Conservation (phyloP, 1,140 invertebrate genomes). For the Cydia pomonella region DNA sequence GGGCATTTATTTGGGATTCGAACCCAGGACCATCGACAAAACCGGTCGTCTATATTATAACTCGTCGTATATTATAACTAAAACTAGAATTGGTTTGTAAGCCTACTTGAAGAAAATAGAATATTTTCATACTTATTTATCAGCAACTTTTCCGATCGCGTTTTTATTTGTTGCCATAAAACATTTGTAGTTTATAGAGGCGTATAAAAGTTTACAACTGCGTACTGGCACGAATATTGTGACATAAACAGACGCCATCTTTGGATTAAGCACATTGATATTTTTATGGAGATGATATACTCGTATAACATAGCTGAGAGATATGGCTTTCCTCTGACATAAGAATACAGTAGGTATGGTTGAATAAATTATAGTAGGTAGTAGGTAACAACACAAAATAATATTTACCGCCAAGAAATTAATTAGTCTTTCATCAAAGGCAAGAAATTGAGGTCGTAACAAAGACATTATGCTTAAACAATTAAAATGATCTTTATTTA, state of each 20-base stretch:
- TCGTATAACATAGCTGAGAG: not conserved
- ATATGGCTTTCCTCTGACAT: not conserved
- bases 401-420: too few species aligned
- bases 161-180: conserved; percentile 28
- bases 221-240: conserved; percentile 2
- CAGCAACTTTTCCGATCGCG: not conserved
- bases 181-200: conserved; percentile 29
- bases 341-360: not conserved
- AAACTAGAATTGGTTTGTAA: too few species aligned
- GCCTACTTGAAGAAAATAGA: not conserved
- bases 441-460: too few species aligned
- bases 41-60: too few species aligned
- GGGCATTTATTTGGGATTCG: too few species aligned
- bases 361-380: too few species aligned
- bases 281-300: conserved; percentile 28
- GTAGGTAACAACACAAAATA: too few species aligned
- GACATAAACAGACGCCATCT: conserved; percentile 23
- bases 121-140: not conserved
- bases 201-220: conserved; percentile 28
- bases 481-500: too few species aligned
- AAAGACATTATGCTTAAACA: too few species aligned
- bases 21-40: too few species aligned
- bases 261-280: conserved; percentile 23
- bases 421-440: too few species aligned
- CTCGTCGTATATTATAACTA: too few species aligned